Evolutionary conservation across 1,140 invertebrate genomes (phyloP).

Genomic region (Brachionus paranguensis): DNA sequence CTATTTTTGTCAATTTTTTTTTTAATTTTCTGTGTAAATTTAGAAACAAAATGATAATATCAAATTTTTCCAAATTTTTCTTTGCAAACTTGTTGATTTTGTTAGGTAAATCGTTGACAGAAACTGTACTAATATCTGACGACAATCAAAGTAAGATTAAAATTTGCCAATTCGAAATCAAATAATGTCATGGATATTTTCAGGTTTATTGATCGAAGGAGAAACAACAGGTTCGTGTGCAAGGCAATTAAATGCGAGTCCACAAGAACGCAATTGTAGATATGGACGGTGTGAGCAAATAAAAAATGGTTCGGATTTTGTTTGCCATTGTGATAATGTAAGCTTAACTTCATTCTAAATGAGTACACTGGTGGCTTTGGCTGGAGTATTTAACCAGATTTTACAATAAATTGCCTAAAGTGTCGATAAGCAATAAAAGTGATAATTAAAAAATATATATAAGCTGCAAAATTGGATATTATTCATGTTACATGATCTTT

Average conservation of each 20-base stretch:
- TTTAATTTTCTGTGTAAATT: not conserved
- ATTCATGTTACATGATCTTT: no score
- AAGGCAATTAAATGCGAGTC: not conserved
- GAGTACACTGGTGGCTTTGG: not conserved
- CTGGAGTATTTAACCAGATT: no score
- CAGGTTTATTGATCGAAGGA: not conserved
- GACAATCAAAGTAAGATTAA: not conserved
- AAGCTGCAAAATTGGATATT: no score
- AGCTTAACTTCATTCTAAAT: not conserved
- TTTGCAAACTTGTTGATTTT: not conserved
- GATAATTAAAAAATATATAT: no score
- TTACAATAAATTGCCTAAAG: no score
- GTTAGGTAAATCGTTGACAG: not conserved
- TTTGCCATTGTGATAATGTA: conserved; percentile 38
- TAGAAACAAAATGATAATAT: not conserved
- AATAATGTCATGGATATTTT: not conserved
- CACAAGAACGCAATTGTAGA: conserved; percentile 26
- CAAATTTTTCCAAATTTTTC: not conserved
- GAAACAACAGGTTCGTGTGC: not conserved
- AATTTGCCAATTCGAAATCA: not conserved
- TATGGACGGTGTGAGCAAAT: conserved; percentile 37
- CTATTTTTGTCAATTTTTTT: not conserved
- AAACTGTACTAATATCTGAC: not conserved
- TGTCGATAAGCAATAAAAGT: no score
- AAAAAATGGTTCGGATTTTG: conserved; percentile 37